Conservation (phyloP, 2,797 vertebrate genomes). For the Octomys mimax region DNA sequence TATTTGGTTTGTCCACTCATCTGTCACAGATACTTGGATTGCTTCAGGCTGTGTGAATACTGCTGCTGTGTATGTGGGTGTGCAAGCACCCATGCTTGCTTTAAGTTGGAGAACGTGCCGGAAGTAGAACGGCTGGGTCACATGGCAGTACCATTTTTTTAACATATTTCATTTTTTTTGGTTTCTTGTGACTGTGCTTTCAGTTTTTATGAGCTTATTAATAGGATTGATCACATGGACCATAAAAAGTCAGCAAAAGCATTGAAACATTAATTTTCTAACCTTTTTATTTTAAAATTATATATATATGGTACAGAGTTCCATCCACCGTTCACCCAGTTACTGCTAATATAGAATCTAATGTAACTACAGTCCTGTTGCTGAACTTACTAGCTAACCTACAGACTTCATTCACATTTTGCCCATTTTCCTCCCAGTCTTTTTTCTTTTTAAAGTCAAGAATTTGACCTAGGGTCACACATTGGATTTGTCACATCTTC, state of each 20-base stretch:
- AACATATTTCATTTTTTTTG: constrained; percentile 28
- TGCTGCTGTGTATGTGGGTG: background rate
- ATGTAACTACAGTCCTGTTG: background rate
- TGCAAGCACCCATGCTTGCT: background rate
- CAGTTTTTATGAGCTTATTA: constrained; percentile 28
- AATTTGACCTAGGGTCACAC: background rate
- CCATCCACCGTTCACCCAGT: background rate
- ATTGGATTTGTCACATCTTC: background rate
- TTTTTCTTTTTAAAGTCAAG: background rate
- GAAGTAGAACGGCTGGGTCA: background rate
- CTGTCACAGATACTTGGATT: background rate
- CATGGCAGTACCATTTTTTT: constrained; percentile 16
- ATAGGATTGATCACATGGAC: background rate
- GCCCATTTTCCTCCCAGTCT: background rate
- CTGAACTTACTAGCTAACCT: background rate
- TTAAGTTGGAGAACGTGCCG: background rate
- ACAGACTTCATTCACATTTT: background rate
- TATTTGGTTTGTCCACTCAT: background rate
- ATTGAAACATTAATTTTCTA: constrained; percentile 35
- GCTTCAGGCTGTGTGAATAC: background rate
- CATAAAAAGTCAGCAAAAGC: constrained; percentile 44
- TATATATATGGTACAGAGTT: constrained; percentile 25
- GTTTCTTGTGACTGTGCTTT: background rate
- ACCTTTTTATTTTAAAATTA: constrained; percentile 49
- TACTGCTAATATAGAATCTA: background rate